Percentiles rank a stretch among this genome's conserved stretches.
These are phyloP conservation scores for Molossus alvarezi DNA, from an alignment of 2,797 vertebrate species.

Conservation along the genomic window DNA sequence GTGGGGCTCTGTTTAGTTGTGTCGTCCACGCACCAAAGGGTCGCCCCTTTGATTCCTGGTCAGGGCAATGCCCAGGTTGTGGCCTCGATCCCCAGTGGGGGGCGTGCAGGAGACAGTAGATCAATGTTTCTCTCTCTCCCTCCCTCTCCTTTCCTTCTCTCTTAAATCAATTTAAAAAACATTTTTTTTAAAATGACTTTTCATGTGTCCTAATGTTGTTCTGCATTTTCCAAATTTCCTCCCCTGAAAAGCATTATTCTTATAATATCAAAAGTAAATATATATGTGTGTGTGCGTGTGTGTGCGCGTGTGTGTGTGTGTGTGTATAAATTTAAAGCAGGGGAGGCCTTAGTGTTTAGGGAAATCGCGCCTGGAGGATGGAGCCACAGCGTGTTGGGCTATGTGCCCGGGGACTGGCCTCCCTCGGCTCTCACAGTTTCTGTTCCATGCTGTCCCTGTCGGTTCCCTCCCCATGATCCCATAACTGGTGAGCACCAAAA, in stretches of 20 bases:
- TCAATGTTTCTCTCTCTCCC: no score
- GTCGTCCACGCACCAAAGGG: no score
- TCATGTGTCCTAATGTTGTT: neutral
- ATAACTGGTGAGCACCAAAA: neutral
- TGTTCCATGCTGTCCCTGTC: neutral
- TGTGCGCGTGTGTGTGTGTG: no score
- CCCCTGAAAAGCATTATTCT: neutral
- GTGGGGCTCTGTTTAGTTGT: no score
- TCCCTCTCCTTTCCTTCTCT: no score
- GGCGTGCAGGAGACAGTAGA: no score
- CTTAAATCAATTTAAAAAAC: no score
- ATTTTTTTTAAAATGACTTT: neutral
- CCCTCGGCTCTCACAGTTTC: neutral
- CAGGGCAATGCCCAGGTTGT: no score
- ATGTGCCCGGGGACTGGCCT: no score
- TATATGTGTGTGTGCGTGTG: no score
- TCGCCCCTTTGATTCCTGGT: no score
- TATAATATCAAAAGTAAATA: neutral
- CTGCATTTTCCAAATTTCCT: constrained; percentile 9
- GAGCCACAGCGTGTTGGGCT: neutral
- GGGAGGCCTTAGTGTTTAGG: neutral
- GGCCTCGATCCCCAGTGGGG: no score
- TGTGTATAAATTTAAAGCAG: neutral
- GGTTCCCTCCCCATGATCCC: neutral
- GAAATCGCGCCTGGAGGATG: neutral